Conservation (phyloP, 2,888 invertebrate species). For the Hypena proboscidalis region DNA sequence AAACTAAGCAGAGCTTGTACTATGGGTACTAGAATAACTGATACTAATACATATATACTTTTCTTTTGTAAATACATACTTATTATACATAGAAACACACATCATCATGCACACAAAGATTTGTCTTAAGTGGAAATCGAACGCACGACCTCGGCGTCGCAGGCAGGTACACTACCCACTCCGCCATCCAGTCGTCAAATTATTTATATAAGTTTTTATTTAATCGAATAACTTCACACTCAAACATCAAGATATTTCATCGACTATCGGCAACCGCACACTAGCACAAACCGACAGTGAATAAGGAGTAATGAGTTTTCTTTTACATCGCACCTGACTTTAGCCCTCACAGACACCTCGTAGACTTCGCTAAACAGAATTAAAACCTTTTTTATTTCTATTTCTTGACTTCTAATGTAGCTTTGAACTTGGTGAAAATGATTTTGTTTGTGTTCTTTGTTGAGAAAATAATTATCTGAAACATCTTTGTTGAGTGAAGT, state of each 20-base stretch:
- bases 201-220: no score
- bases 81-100: no score
- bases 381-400: conserved; percentile 71
- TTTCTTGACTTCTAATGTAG: conserved; percentile 45
- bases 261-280: conserved; percentile 53
- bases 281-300: conserved; percentile 62
- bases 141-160: no score
- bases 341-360: conserved; percentile 65
- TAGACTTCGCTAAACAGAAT: conserved; percentile 75
- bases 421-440: conserved; percentile 16
- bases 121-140: no score
- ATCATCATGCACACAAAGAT: no score
- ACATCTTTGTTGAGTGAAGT: neutral
- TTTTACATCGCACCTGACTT: conserved; percentile 78
- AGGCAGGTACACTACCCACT: no score
- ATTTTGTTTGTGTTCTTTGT: conserved; percentile 12
- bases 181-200: no score
- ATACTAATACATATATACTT: no score
- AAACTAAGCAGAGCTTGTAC: no score
- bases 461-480: neutral
- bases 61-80: no score
- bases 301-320: conserved; percentile 84
- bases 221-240: neutral
- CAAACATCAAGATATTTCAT: conserved; percentile 28
- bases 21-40: no score